Evolutionary conservation across 1,140 invertebrate genomes (phyloP).

Genomic region (Cyphomyrmex costatus): DNA sequence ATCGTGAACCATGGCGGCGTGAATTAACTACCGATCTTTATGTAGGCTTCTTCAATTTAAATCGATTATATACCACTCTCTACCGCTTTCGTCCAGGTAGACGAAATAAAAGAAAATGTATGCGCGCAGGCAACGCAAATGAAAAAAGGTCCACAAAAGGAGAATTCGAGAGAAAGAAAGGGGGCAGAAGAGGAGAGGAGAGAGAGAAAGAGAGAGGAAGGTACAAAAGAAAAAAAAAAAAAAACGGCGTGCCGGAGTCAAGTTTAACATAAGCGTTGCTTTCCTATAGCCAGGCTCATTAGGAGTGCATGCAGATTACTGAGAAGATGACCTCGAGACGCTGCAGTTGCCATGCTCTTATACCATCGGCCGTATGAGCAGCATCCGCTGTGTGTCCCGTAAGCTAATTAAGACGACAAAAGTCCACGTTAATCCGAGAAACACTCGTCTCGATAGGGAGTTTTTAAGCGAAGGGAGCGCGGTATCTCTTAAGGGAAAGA

Average conservation of each 20-base stretch:
- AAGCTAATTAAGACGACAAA: conserved; percentile 80
- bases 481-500: conserved; percentile 27
- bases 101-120: conserved; percentile 48
- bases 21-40: conserved; percentile 72
- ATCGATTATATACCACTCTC: conserved; percentile 65
- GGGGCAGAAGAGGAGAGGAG: neutral
- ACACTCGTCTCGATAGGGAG: conserved; percentile 73
- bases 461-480: conserved; percentile 50
- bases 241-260: conserved; percentile 69
- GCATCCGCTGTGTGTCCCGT: conserved; percentile 71
- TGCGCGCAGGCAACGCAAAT: neutral
- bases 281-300: conserved; percentile 77
- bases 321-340: conserved; percentile 78
- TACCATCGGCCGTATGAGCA: conserved; percentile 67
- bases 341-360: conserved; percentile 68
- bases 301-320: conserved; percentile 78
- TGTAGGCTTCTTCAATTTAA: conserved; percentile 71
- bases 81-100: conserved; percentile 24
- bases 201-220: conserved; percentile 14
- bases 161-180: conserved; percentile 44
- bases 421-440: conserved; percentile 79
- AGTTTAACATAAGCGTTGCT: conserved; percentile 78
- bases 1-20: conserved; percentile 42
- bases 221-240: conserved; percentile 62
- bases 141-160: conserved; percentile 38